Evolutionary conservation across 2,797 vertebrate genomes (phyloP), one percentile per base, ranked within the genome.

Genomic region (Artibeus lituratus): DNA sequence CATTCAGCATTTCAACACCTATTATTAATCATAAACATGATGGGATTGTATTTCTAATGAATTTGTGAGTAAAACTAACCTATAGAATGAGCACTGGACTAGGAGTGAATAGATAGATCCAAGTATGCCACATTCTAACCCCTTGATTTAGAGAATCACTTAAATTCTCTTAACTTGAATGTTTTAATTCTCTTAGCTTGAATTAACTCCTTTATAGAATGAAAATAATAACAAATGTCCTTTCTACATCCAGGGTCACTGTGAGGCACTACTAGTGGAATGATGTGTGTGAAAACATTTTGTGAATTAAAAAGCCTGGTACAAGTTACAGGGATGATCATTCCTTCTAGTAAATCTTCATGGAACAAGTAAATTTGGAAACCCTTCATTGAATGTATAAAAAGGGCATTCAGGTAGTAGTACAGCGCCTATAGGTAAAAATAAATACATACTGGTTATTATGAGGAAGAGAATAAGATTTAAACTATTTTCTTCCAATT

Each of bases 401-500:
- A 73, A 91, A 95, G 37, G 72, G 26, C 49, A 26, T 74, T 37
- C 53, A 91, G 83, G 53, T 70, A 73, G 76, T 90, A 53, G 51
- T 78, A 12, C n/a, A 78, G n/a, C 37, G n/a, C 21, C 21, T 24
- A 78, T 35, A n/a, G 26, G 59, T 70, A 88, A 32, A 88, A 93
- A 96, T 72, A 94, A 89, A 94, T 92, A 87, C 55, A 10, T 42
- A 59, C 49, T 57, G 74, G 55, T 95, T 92, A 93, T 76, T 53
- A 72, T 47, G 53, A 94, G 53, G 32, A 95, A 11, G 10, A 95
- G 32, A 77, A 90, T 44, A 93, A 85, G 84, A 80, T 94, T 92
- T 95, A 92, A 94, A 90, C 14, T 84, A 83, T 84, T 91, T 96
- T 94, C 72, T 88, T 97, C 82, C 72, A 47, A 84, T 90, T 89